Evolutionary conservation across 2,888 invertebrate species (phyloP), one percentile per base, ranked within the genome.

Genomic region (Megamerina dolium): DNA sequence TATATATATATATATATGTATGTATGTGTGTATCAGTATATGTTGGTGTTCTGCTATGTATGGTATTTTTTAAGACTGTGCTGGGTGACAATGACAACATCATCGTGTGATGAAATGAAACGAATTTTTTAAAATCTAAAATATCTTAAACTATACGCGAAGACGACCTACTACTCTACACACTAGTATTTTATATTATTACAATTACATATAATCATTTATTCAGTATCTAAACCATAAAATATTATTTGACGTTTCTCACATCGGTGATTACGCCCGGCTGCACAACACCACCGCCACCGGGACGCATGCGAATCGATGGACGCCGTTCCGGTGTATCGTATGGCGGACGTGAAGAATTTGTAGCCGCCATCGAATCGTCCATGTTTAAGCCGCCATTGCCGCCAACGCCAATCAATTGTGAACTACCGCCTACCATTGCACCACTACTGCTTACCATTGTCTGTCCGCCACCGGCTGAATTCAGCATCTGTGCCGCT

Each of bases 191-290:
- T 20, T 37, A 37, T n/a, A n/a, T 37, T 34, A 43, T 36, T 37
- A 31, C 31, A 32, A 26, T 34, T 26, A 30, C 8, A 27, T 35
- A 35, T 42, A 39, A 40, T 50, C 29, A n/a, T n/a, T n/a, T 51
- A 47, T 48, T 42, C 49, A 46, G 50, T 49, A 48, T 56, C 56
- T 69, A 70, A 58, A 70, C 68, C 55, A 69, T 64, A 65, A 64
- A 66, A 61, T 71, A 70, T 70, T 71, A 70, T 70, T 72, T 70
- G 55, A 66, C 64, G 60, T 68, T 71, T 61, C 71, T 62, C 57
- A 70, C 64, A 56, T 70, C 71, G 48, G 61, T 61, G 31, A 65
- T 66, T 45, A 62, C 69, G 43, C 63, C 65, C 51, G 63, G 59
- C 50, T 67, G 68, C 30, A 66, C 56, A 32, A 58, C 61, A 44